Conservation (phyloP, 2,888 invertebrate species). For the Microctonus brassicae region DNA sequence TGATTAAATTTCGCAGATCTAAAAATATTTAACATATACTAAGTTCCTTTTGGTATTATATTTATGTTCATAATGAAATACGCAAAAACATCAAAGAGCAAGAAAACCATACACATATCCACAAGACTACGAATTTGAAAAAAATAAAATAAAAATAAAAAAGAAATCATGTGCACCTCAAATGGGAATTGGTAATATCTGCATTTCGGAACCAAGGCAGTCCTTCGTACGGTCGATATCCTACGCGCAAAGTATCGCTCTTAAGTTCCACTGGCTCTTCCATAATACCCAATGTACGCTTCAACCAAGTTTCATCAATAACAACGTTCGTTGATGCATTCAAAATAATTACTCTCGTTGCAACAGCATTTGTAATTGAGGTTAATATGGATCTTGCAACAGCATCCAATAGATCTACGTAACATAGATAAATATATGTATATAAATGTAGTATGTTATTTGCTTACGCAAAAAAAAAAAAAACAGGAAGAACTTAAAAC, state of each 20-base stretch:
- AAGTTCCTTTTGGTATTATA: not conserved
- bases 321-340: slow-evolving; percentile 75
- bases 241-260: slow-evolving; percentile 72
- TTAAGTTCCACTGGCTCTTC: slow-evolving; percentile 70
- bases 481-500: not conserved
- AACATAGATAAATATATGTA: not conserved
- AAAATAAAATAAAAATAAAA: not conserved
- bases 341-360: slow-evolving; percentile 75
- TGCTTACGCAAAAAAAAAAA: not conserved
- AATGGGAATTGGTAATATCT: slow-evolving; percentile 74
- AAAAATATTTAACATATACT: slow-evolving; percentile 41
- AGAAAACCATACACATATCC: no score
- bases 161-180: slow-evolving; percentile 67
- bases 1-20: slow-evolving; percentile 79
- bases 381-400: slow-evolving; percentile 81
- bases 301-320: slow-evolving; percentile 75
- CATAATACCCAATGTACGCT: slow-evolving; percentile 69
- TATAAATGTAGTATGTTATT: not conserved
- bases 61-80: slow-evolving; percentile 13
- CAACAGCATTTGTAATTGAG: slow-evolving; percentile 73
- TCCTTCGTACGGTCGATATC: slow-evolving; percentile 77
- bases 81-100: not conserved
- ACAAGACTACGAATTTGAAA: not conserved
- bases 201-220: slow-evolving; percentile 83
- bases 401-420: slow-evolving; percentile 80